Conservation (phyloP, 2,797 vertebrate genomes). For the Phrynocephalus vlangalii region DNA sequence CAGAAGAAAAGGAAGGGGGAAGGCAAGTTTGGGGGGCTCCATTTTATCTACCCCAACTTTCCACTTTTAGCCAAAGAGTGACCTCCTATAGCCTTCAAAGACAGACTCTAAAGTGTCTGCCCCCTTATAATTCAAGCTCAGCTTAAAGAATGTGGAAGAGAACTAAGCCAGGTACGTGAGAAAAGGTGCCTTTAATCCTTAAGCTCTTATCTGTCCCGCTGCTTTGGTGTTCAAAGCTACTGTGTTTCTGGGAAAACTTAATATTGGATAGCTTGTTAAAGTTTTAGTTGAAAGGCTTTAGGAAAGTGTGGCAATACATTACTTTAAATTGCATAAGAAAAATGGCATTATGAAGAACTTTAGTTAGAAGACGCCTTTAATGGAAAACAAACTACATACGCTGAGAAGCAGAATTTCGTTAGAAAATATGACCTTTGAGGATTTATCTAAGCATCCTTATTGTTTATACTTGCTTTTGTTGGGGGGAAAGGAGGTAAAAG, state of each 20-base stretch:
- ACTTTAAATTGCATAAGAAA: constrained; percentile 1
- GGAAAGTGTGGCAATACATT: neutral
- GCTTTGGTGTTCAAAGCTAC: neutral
- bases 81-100: neutral
- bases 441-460: constrained; percentile 2
- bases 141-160: neutral
- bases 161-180: neutral
- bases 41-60: neutral
- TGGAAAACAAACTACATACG: neutral
- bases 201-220: neutral
- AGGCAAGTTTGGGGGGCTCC: neutral
- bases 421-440: neutral
- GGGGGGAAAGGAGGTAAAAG: neutral
- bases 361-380: neutral
- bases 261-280: neutral
- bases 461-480: constrained; percentile 28
- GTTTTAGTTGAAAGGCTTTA: constrained; percentile 8
- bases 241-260: neutral
- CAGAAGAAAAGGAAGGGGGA: neutral
- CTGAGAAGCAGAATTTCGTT: constrained; percentile 31
- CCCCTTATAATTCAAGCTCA: neutral
- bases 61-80: neutral
- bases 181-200: neutral
- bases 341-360: neutral
- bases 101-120: neutral